phyloP scores from a whole-genome alignment of 2,797 vertebrate genomes.

The Anabas testudineus region DNA sequence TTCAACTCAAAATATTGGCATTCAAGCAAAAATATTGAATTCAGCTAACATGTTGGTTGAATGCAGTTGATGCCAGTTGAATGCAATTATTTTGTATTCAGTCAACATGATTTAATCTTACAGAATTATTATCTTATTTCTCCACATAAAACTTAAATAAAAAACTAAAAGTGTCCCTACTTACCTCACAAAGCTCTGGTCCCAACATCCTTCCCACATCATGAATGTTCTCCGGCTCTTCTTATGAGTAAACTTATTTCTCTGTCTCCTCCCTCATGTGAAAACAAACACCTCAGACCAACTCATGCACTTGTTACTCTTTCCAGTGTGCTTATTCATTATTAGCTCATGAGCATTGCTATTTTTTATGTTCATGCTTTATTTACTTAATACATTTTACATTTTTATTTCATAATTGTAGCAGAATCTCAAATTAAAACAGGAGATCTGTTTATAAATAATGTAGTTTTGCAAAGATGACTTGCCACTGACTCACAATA shows the following conservation, averaged over 20 bases:
- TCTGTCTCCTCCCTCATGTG: conserved; percentile 8
- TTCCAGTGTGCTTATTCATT: conserved; percentile 7
- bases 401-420: no score
- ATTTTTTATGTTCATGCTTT: not conserved
- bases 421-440: not conserved
- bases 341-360: not conserved
- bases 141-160: conserved; percentile 1
- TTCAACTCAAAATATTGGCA: no score
- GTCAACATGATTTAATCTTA: no score
- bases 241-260: conserved; percentile 22
- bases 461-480: no score
- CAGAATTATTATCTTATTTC: not conserved
- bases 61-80: no score
- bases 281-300: conserved; percentile 4
- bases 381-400: not conserved
- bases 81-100: no score
- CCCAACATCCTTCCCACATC: conserved; percentile 17
- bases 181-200: conserved; percentile 66
- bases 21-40: no score
- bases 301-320: conserved; percentile 13
- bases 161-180: conserved; percentile 21
- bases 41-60: no score
- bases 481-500: no score
- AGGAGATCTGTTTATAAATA: not conserved
- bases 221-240: conserved; percentile 32